phyloP scores from a whole-genome alignment of 1,140 invertebrate species.

The Chironomus striatipennis region DNA sequence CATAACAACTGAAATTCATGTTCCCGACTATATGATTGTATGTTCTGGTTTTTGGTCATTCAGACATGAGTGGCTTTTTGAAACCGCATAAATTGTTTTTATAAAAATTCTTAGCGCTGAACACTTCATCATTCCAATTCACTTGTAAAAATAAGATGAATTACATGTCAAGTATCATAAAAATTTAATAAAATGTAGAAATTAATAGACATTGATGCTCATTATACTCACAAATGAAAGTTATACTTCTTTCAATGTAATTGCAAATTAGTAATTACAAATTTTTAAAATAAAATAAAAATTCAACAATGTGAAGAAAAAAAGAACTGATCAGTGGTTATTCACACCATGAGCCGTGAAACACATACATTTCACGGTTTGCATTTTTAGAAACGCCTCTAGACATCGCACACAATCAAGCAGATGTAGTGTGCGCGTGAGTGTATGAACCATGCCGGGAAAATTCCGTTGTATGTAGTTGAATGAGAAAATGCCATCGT shows the following conservation, averaged over 20 bases:
- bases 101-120: neutral
- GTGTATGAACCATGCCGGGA: neutral
- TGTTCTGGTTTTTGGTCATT: neutral
- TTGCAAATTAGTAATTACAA: too few species aligned
- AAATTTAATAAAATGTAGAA: neutral
- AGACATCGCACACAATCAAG: neutral
- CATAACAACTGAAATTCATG: too few species aligned
- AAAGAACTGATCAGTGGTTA: neutral
- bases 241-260: too few species aligned
- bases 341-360: neutral
- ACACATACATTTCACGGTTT: neutral
- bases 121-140: neutral
- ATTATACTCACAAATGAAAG: too few species aligned
- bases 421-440: neutral
- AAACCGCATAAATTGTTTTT: neutral
- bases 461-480: neutral
- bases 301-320: neutral
- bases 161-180: neutral
- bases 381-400: neutral
- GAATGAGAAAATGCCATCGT: neutral
- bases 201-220: too few species aligned
- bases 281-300: neutral
- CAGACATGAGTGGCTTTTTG: neutral
- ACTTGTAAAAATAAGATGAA: neutral
- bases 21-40: too few species aligned